Percentiles rank a stretch among this genome's conserved stretches.
Evolutionary conservation across 2,113 vertebrate species (phyloP).

Genomic region (Dicentrarchus labrax): DNA sequence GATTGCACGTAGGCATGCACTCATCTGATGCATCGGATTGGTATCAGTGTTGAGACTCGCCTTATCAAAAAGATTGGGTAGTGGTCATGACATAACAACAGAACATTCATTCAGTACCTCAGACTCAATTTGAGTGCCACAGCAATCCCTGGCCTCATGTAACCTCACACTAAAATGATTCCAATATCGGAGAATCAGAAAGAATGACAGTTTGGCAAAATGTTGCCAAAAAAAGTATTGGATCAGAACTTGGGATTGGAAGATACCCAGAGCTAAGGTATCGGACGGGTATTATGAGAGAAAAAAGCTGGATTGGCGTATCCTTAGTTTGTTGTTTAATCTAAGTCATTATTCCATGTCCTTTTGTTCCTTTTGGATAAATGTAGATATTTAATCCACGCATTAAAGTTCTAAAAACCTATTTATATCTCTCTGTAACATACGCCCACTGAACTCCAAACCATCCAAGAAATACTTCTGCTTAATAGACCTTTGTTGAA

Average conservation of each 20-base stretch:
- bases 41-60: background rate
- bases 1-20: background rate
- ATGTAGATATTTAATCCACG: background rate
- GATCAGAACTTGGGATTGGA: background rate
- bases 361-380: background rate
- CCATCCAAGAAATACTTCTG: conserved; percentile 45
- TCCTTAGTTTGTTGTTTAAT: background rate
- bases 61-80: background rate
- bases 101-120: background rate
- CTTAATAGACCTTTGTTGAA: conserved; percentile 37
- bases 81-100: background rate
- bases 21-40: background rate
- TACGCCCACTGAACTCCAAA: conserved; percentile 15
- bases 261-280: background rate
- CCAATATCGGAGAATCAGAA: too few species aligned
- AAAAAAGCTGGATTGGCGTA: background rate
- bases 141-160: background rate
- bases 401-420: background rate
- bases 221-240: background rate
- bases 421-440: conserved; percentile 20
- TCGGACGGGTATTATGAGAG: background rate
- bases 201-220: too few species aligned
- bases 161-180: background rate
- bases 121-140: too few species aligned
- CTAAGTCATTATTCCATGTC: background rate